phyloP scores from a whole-genome alignment of 2,888 invertebrate species.

The Zaprionus obscuricornis region DNA sequence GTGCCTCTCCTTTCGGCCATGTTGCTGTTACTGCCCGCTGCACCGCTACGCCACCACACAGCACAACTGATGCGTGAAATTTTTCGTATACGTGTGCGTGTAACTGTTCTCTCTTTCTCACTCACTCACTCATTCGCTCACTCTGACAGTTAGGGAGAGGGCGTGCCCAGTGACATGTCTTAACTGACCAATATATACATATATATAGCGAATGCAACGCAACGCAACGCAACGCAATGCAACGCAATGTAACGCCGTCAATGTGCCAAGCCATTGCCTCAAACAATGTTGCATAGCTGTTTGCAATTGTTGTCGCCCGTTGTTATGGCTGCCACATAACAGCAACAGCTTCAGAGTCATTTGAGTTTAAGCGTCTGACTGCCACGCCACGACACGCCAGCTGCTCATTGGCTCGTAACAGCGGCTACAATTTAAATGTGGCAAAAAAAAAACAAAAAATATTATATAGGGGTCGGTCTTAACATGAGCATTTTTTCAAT shows the following conservation, averaged over 20 bases:
- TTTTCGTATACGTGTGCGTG: slow-evolving; percentile 18
- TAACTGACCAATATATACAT: slow-evolving; percentile 67
- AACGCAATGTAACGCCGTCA: no score
- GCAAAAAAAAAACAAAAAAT: no score
- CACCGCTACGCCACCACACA: slow-evolving; percentile 7
- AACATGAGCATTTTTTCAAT: background rate
- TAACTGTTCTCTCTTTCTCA: slow-evolving; percentile 1
- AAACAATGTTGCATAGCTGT: slow-evolving; percentile 41
- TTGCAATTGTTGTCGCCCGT: slow-evolving; percentile 10
- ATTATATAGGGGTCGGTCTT: background rate
- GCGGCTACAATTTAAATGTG: slow-evolving; percentile 13
- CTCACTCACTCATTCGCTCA: slow-evolving; percentile 7
- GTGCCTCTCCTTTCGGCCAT: slow-evolving; percentile 51
- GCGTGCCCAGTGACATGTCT: slow-evolving; percentile 75
- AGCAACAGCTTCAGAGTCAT: slow-evolving; percentile 21
- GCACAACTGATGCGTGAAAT: slow-evolving; percentile 69
- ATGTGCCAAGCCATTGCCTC: slow-evolving; percentile 38
- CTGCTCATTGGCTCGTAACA: slow-evolving; percentile 47
- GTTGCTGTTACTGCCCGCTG: slow-evolving; percentile 40
- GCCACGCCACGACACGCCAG: no score
- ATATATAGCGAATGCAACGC: slow-evolving; percentile 54
- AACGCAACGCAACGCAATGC: no score
- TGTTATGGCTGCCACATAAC: slow-evolving; percentile 26
- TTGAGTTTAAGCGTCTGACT: slow-evolving; percentile 28
- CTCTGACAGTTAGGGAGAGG: slow-evolving; percentile 31